Conservation (phyloP, 1,140 invertebrate species). For the Eciton burchellii region DNA sequence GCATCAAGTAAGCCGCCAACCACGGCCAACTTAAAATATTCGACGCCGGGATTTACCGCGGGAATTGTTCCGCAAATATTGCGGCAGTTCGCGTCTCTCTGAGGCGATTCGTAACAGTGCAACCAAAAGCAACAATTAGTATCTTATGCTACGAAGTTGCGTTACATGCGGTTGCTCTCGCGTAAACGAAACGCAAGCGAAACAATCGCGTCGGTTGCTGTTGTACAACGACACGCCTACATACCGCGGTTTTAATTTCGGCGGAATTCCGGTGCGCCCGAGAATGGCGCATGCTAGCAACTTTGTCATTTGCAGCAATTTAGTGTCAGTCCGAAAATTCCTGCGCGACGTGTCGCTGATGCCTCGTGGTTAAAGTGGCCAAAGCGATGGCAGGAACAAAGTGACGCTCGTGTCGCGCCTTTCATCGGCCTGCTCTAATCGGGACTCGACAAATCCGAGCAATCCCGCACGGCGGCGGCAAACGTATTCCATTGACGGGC, state of each 20-base stretch:
- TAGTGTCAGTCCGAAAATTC: background rate
- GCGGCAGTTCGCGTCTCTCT: too few relatives aligned
- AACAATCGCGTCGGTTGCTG: background rate
- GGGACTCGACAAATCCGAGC: slow-evolving; percentile 30
- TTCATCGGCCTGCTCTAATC: slow-evolving; percentile 15
- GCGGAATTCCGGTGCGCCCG: background rate
- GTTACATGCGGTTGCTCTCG: background rate
- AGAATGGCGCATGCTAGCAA: background rate
- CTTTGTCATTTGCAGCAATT: slow-evolving; percentile 11
- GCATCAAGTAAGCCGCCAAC: background rate
- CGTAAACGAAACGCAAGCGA: background rate
- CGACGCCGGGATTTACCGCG: background rate
- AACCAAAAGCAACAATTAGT: background rate
- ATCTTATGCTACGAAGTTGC: background rate
- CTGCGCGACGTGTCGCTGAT: background rate
- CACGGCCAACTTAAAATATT: slow-evolving; percentile 14
- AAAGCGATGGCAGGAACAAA: slow-evolving; percentile 30
- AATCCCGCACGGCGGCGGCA: slow-evolving; percentile 1
- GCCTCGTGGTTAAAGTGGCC: background rate
- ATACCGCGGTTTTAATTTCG: background rate
- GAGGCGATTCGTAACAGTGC: background rate
- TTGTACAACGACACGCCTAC: background rate
- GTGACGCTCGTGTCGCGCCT: background rate
- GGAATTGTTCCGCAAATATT: slow-evolving; percentile 3
- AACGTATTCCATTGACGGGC: background rate